Percentiles rank a stretch among this genome's conserved stretches.
These are phyloP conservation scores for Anguilla obscura DNA, from an alignment of 2,797 vertebrate species.

Conservation along the genomic window DNA sequence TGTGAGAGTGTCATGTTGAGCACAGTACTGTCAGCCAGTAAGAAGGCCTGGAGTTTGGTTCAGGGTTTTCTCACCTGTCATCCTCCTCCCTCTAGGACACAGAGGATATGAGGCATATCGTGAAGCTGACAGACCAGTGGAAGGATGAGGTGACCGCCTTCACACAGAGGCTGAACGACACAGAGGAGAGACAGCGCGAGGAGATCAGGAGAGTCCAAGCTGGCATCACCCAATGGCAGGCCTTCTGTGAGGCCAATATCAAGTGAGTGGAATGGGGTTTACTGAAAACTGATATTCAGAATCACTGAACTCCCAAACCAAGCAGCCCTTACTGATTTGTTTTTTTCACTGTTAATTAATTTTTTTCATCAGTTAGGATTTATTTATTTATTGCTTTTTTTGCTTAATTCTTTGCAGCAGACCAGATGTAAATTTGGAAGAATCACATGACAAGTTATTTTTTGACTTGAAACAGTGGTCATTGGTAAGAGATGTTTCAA, in stretches of 20 bases:
- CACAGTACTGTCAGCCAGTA: background rate
- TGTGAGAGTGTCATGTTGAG: background rate
- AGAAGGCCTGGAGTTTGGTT: background rate
- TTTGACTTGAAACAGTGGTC: conserved; percentile 66
- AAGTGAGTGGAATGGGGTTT: conserved; percentile 56
- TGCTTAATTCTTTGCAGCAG: conserved; percentile 47
- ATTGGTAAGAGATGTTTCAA: conserved; percentile 57
- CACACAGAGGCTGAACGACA: conserved; percentile 60
- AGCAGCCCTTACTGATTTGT: background rate
- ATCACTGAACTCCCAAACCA: background rate
- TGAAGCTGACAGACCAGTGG: conserved; percentile 69
- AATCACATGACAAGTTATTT: conserved; percentile 55
- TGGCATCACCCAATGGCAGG: conserved; percentile 67
- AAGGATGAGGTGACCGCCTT: conserved; percentile 59
- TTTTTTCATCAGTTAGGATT: conserved; percentile 2
- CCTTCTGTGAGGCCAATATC: conserved; percentile 56
- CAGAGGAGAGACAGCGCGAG: conserved; percentile 62
- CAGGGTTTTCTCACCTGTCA: background rate
- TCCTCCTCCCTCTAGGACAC: conserved; percentile 67
- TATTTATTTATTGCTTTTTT: background rate
- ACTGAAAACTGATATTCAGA: background rate
- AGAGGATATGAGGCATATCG: conserved; percentile 68
- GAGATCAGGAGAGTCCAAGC: conserved; percentile 58
- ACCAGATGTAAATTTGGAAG: conserved; percentile 50
- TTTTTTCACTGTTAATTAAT: background rate